phyloP scores from a whole-genome alignment of 2,797 vertebrate genomes.

The Gymnothorax javanicus region DNA sequence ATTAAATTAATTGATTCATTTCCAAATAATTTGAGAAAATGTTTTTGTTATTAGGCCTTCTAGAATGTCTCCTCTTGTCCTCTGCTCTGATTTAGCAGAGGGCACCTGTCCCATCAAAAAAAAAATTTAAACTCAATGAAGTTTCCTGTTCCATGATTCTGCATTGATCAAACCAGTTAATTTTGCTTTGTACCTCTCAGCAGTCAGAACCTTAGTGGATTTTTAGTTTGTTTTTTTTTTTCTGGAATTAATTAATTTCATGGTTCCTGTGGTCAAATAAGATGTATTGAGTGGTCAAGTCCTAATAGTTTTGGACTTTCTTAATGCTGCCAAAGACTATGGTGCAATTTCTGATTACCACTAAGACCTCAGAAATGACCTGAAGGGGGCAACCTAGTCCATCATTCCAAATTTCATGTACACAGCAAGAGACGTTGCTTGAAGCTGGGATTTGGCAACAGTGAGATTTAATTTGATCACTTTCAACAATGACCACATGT shows the following conservation, averaged over 20 bases:
- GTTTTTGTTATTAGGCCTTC: background rate
- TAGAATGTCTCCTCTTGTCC: background rate
- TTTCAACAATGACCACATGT: background rate
- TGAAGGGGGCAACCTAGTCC: constrained; percentile 1
- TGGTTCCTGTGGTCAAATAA: background rate
- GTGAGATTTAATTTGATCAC: background rate
- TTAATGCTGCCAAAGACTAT: background rate
- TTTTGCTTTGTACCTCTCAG: background rate
- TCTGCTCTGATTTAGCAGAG: background rate
- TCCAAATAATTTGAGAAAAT: too few species aligned
- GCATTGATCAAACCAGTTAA: background rate
- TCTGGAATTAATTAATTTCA: background rate
- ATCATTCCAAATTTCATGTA: background rate
- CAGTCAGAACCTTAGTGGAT: background rate
- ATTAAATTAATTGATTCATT: background rate
- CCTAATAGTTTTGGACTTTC: background rate
- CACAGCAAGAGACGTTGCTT: background rate
- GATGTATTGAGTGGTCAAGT: background rate
- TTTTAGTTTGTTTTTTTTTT: background rate
- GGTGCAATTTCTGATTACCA: background rate
- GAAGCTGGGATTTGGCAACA: background rate
- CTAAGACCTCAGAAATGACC: background rate
- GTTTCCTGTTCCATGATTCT: background rate
- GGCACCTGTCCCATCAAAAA: background rate
- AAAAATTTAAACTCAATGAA: background rate